Conservation (phyloP, 2,113 vertebrate genomes). For the Prunella fulvescens region DNA sequence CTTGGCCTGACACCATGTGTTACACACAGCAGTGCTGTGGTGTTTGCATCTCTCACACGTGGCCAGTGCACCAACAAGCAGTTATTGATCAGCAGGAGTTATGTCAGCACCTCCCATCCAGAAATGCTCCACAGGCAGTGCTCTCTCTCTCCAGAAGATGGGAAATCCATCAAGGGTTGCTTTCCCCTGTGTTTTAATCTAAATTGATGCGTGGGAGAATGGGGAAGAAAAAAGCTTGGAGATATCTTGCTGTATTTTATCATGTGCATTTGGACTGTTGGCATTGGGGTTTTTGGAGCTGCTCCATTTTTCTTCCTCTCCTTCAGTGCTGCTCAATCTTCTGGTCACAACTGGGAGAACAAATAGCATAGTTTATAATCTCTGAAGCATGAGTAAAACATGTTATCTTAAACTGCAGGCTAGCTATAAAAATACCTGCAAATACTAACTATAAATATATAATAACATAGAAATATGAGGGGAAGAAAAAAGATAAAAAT, state of each 20-base stretch:
- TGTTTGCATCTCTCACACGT: not conserved
- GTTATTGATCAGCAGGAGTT: not conserved
- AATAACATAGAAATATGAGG: not conserved
- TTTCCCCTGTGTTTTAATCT: not conserved
- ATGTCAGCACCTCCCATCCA: not conserved
- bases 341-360: not conserved
- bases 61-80: not conserved
- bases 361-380: not conserved
- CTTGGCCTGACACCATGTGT: not conserved
- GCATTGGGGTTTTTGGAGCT: not conserved
- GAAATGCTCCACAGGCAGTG: not conserved
- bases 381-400: not conserved
- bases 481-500: not conserved
- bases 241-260: not conserved
- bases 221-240: not conserved
- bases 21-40: not conserved
- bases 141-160: not conserved
- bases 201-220: not conserved
- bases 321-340: not conserved
- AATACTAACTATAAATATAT: not conserved
- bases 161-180: not conserved
- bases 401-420: not conserved
- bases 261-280: not conserved
- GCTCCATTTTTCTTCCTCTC: not conserved
- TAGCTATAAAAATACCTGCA: not conserved